Conservation (phyloP, 2,113 vertebrate species). For the Peromyscus maniculatus region DNA sequence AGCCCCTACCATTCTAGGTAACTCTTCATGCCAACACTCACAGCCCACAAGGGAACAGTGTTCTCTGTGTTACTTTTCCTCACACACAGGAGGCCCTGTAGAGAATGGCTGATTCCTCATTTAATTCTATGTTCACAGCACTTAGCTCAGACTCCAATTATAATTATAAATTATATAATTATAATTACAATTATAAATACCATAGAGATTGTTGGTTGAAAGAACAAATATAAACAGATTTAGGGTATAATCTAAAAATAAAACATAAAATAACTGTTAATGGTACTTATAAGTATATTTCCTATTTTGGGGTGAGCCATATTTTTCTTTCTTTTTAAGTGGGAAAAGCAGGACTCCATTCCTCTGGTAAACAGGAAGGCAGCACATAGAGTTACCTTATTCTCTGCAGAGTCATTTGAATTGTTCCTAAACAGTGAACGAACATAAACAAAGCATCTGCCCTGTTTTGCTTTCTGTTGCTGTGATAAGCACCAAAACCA, state of each 20-base stretch:
- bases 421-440: neutral
- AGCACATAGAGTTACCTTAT: neutral
- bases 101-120: neutral
- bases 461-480: neutral
- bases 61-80: neutral
- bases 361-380: constrained; percentile 49
- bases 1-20: neutral
- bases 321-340: neutral
- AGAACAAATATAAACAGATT: constrained; percentile 30
- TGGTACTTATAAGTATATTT: neutral
- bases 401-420: neutral
- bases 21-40: neutral
- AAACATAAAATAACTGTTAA: constrained; percentile 34
- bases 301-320: neutral
- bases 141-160: neutral
- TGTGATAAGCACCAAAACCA: neutral
- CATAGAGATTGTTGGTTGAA: neutral
- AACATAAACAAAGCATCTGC: neutral
- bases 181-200: neutral
- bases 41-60: neutral
- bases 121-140: neutral
- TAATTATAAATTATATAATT: too few species aligned
- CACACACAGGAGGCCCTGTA: neutral
- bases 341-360: neutral
- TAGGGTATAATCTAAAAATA: neutral